These are phyloP conservation scores for Eurystomus gularis DNA, from an alignment of 2,113 vertebrate species.

Conservation along the genomic window DNA sequence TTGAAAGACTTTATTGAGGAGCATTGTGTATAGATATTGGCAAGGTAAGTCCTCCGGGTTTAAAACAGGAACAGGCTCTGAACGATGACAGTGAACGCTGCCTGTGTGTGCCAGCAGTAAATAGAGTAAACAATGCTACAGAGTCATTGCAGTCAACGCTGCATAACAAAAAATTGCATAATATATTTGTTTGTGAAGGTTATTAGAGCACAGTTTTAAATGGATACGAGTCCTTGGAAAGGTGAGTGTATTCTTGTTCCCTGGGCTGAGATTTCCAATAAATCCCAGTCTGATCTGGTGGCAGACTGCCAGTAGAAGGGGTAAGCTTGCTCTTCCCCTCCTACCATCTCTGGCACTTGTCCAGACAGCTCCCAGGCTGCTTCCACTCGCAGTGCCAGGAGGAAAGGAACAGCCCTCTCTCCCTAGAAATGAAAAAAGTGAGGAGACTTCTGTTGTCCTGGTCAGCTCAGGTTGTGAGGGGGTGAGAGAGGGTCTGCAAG, in stretches of 20 bases:
- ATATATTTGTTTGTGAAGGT: constrained; percentile 57
- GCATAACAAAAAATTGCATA: constrained; percentile 52
- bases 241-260: constrained; percentile 6
- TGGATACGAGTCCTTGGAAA: constrained; percentile 14
- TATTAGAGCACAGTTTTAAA: constrained; percentile 28
- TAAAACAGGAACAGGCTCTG: background rate
- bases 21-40: background rate
- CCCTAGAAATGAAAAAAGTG: accelerated
- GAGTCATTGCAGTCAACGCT: constrained; percentile 56
- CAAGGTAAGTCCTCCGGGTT: background rate
- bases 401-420: background rate
- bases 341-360: background rate
- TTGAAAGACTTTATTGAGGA: background rate
- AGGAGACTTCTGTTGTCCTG: background rate
- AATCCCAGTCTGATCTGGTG: background rate
- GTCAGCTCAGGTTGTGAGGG: background rate
- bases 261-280: background rate
- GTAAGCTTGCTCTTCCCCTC: background rate
- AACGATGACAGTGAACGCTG: background rate
- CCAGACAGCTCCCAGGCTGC: accelerated
- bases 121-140: constrained; percentile 53
- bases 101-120: constrained; percentile 12
- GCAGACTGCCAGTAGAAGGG: background rate
- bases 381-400: background rate
- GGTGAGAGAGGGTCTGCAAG: background rate